Conservation (phyloP, 2,113 vertebrate species). For the Myiozetetes cayanensis region DNA sequence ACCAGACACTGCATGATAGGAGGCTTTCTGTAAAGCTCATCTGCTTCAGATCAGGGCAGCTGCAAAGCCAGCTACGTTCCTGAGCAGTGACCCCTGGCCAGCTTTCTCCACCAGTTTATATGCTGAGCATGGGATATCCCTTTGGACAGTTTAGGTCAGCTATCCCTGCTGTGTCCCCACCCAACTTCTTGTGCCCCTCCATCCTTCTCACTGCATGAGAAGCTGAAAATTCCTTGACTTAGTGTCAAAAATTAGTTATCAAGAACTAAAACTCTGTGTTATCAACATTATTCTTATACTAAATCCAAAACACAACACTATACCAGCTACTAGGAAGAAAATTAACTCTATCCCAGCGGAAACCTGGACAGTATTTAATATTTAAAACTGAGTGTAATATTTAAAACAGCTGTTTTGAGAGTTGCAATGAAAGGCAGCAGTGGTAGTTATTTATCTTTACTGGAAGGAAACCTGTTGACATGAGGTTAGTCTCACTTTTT, state of each 20-base stretch:
- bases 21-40: not conserved
- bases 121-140: not conserved
- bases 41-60: not conserved
- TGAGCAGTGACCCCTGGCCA: not conserved
- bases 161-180: not conserved
- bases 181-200: not conserved
- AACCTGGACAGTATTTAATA: not conserved
- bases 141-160: not conserved
- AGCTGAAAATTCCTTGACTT: not conserved
- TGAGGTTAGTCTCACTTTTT: not conserved
- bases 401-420: not conserved
- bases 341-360: not conserved
- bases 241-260: not conserved
- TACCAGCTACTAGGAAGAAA: not conserved
- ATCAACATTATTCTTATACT: not conserved
- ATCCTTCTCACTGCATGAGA: not conserved
- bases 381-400: not conserved
- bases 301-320: not conserved
- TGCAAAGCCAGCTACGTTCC: not conserved
- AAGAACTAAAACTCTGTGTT: not conserved
- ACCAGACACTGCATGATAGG: not conserved
- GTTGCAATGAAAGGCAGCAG: not conserved
- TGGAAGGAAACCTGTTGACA: not conserved
- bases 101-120: not conserved
- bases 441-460: not conserved